Conservation (phyloP, 2,113 vertebrate species). For the Pedetes capensis region DNA sequence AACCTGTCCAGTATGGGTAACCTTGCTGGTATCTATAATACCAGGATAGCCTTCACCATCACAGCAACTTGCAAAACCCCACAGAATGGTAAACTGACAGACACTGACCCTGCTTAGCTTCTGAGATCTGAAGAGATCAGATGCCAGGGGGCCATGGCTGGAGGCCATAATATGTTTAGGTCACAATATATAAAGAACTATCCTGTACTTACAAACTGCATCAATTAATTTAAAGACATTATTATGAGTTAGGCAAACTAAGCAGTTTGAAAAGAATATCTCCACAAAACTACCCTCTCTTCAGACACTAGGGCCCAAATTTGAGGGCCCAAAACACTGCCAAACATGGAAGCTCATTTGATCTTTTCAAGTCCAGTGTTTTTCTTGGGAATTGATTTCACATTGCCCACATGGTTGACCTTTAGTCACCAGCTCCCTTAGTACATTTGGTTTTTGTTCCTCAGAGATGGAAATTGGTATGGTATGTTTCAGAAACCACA, state of each 20-base stretch:
- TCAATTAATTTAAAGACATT: slow-evolving; percentile 11
- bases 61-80: no score
- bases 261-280: not conserved
- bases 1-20: no score
- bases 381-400: not conserved
- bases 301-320: not conserved
- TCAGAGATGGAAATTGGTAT: not conserved
- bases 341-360: not conserved
- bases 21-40: no score
- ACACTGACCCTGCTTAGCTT: no score
- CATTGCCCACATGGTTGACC: not conserved
- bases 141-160: no score
- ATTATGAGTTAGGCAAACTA: not conserved
- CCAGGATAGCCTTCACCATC: no score
- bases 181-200: not conserved
- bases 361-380: not conserved
- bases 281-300: not conserved
- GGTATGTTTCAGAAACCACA: not conserved
- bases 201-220: not conserved
- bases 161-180: not conserved
- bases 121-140: no score
- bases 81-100: no score
- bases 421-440: not conserved
- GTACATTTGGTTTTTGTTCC: no score
- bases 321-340: not conserved